Percentiles rank a stretch among this genome's conserved stretches.
Evolutionary conservation across 2,797 vertebrate species (phyloP).

Genomic region (Myotis vivesi): DNA sequence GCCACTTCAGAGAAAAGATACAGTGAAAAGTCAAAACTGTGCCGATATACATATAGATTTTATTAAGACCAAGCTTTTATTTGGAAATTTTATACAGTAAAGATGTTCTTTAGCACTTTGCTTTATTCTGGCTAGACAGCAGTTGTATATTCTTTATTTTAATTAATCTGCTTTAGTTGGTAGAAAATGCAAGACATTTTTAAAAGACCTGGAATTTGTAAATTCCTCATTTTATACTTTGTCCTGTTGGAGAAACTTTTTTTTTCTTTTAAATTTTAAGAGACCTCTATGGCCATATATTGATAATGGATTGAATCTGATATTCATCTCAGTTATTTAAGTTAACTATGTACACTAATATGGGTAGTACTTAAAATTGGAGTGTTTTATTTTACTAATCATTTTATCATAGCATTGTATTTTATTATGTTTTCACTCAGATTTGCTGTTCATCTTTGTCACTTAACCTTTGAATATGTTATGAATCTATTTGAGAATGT

Average conservation of each 20-base stretch:
- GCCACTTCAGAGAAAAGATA: not conserved
- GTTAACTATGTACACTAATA: not conserved
- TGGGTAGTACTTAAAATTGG: not conserved
- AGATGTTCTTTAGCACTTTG: not conserved
- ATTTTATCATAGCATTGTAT: not conserved
- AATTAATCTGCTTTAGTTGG: constrained; percentile 4
- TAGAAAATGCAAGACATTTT: not conserved
- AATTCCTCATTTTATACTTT: constrained; percentile 24
- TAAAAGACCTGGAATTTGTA: not conserved
- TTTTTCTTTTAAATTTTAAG: not conserved
- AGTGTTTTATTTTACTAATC: not conserved
- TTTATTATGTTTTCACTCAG: not conserved
- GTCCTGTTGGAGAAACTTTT: not conserved
- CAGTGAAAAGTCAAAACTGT: not conserved
- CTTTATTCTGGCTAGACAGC: not conserved
- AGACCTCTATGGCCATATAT: not conserved
- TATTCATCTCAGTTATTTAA: not conserved
- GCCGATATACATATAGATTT: not conserved
- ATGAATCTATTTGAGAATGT: not conserved
- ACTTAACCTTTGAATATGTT: not conserved
- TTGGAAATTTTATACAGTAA: not conserved
- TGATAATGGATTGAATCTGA: not conserved
- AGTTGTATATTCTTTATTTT: not conserved
- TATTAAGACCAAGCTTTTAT: not conserved
- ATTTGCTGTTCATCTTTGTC: not conserved